These are phyloP conservation scores for Synanthedon vespiformis DNA, from an alignment of 2,888 invertebrate genomes.

Conservation along the genomic window DNA sequence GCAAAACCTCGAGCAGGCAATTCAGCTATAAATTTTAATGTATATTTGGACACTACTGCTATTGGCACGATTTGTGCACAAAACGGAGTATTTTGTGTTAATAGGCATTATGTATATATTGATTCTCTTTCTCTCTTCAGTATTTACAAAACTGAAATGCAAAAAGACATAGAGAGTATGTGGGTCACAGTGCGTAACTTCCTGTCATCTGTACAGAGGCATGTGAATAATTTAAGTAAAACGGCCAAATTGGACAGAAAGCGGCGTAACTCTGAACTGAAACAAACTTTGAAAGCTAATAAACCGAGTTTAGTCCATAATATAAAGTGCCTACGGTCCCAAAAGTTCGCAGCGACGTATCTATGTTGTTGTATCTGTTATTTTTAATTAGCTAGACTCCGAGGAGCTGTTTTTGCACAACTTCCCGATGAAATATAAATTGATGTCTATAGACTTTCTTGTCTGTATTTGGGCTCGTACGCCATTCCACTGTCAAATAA, in stretches of 20 bases:
- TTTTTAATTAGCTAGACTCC: not conserved
- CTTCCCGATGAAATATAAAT: not conserved
- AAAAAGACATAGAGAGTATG: not conserved
- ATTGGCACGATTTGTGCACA: too few species aligned
- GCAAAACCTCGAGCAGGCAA: too few species aligned
- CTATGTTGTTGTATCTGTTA: not conserved
- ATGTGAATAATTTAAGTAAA: constrained; percentile 21
- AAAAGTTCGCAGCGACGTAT: not conserved
- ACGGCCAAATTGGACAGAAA: constrained; percentile 21
- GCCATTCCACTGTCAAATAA: not conserved
- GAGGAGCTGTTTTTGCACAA: not conserved
- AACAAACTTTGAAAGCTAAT: constrained; percentile 14
- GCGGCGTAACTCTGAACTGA: constrained; percentile 13
- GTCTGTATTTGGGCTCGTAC: not conserved
- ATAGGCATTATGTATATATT: too few species aligned
- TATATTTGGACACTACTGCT: too few species aligned
- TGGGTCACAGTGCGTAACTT: not conserved
- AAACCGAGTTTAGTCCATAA: constrained; percentile 1
- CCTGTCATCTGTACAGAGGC: constrained; percentile 6
- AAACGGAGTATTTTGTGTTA: too few species aligned
- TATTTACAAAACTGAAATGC: not conserved
- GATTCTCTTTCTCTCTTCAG: too few species aligned
- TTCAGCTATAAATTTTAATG: too few species aligned
- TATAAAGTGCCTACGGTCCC: not conserved
- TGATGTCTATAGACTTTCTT: not conserved